Evolutionary conservation across 2,888 invertebrate genomes (phyloP).

Genomic region (Argyra leucocephala): DNA sequence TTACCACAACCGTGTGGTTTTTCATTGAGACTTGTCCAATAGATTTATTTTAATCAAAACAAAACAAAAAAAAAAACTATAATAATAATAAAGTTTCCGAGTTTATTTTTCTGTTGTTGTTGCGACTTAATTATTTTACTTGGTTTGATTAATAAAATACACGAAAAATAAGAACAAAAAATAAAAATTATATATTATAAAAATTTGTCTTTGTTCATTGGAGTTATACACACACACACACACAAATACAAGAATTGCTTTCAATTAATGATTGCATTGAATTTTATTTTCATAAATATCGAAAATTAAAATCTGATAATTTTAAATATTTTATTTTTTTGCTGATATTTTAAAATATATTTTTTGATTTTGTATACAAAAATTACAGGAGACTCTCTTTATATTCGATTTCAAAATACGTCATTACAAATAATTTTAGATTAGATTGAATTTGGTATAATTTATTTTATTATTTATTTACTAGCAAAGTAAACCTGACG

Average conservation of each 20-base stretch:
- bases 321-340: no score
- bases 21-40: not conserved
- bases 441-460: no score
- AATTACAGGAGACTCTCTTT: no score
- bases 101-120: not conserved
- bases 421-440: no score
- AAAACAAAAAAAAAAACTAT: not conserved
- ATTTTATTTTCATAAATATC: not conserved
- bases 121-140: not conserved
- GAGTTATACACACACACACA: no score
- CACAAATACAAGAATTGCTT: not conserved
- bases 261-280: not conserved
- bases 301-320: not conserved
- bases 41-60: not conserved
- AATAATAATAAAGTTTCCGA: no score
- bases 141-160: not conserved
- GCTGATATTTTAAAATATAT: no score
- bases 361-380: no score
- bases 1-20: slow-evolving; percentile 4
- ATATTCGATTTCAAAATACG: no score
- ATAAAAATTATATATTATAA: not conserved
- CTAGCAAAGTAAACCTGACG: no score
- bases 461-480: no score
- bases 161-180: not conserved
- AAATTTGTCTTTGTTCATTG: no score